Evolutionary conservation across 2,888 invertebrate genomes (phyloP).

Genomic region (Stenchaetothrips biformis): DNA sequence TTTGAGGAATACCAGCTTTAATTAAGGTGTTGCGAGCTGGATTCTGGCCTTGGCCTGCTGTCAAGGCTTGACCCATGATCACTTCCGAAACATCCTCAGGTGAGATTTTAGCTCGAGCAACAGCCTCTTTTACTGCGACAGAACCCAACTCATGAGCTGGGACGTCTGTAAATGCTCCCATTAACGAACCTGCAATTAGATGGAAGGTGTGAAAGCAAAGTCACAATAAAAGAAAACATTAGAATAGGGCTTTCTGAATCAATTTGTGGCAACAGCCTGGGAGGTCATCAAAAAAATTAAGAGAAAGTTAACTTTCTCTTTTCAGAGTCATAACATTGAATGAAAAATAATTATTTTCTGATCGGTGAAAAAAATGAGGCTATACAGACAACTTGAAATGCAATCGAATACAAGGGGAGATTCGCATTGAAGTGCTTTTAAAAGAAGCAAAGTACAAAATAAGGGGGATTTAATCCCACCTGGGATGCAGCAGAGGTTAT

Average conservation of each 20-base stretch:
- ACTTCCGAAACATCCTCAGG: constrained; percentile 68
- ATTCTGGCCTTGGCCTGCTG: constrained; percentile 73
- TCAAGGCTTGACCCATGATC: constrained; percentile 66
- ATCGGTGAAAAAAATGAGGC: no score
- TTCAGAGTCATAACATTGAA: neutral
- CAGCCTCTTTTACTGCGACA: constrained; percentile 62
- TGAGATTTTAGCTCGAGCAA: constrained; percentile 55
- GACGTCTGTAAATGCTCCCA: constrained; percentile 60
- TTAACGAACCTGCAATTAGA: constrained; percentile 57
- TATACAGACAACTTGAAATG: no score
- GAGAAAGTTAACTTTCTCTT: constrained; percentile 28
- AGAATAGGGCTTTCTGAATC: constrained; percentile 15
- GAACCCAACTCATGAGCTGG: constrained; percentile 67
- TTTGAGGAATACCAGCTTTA: constrained; percentile 63
- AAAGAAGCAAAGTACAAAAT: no score
- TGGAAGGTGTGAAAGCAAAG: constrained; percentile 27
- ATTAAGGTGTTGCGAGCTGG: constrained; percentile 73
- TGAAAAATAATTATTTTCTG: no score
- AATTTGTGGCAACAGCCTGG: constrained; percentile 29
- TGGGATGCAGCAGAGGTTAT: no score
- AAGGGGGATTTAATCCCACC: no score
- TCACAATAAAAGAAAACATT: constrained; percentile 27
- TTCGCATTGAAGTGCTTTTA: no score
- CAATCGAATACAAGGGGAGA: no score
- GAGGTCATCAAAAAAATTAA: constrained; percentile 19